Evolutionary conservation across 2,888 invertebrate species (phyloP), one percentile per base, ranked within the genome.

Genomic region (Leptinotarsa rubiginosa): DNA sequence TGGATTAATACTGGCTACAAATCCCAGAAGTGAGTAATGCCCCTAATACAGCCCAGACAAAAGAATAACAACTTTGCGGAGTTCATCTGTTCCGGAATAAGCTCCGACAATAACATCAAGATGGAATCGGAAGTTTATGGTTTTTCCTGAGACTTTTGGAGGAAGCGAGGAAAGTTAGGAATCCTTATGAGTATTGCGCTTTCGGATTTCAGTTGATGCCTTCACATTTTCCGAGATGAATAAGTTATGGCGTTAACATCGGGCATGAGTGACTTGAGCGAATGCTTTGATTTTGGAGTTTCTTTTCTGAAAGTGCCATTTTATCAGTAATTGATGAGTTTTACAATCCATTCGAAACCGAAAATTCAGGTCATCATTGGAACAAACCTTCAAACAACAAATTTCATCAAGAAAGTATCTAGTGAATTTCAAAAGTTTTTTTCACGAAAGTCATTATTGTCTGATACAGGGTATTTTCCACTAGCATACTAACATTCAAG

Each of bases 31-130:
- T 70, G 67, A 70, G 74, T 74, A 74, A 74, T 74, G 74, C 74
- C 62, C 74, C 70, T 74, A 74, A 74, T 74, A 70, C 74, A 70
- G 70, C 59, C 59, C 62, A 52, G 74, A 74, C 70, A 69, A 74
- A 74, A 74, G 74, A 74, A 74, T 70, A 74, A 70, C 74, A 74
- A 62, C 62, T 62, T 74, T 62, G 70, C 70, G 74, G 70, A 74
- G 67, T 70, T 74, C 70, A 52, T 66, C 70, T 70, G 62, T 74
- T 70, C 64, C 65, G 25, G 20, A 52, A 65, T 73, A 65, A 64
- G 67, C 54, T 69, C 49, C 66, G 69, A 74, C 70, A 74, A 74
- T 70, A 66, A 70, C 70, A 65, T 70, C 50, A 54, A 71, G 52
- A 71, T 50, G 50, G 65, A 54, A 65, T 71, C 54, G 65, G 65